Conservation (phyloP, 2,797 vertebrate genomes). For the Clarias laeviceps region DNA sequence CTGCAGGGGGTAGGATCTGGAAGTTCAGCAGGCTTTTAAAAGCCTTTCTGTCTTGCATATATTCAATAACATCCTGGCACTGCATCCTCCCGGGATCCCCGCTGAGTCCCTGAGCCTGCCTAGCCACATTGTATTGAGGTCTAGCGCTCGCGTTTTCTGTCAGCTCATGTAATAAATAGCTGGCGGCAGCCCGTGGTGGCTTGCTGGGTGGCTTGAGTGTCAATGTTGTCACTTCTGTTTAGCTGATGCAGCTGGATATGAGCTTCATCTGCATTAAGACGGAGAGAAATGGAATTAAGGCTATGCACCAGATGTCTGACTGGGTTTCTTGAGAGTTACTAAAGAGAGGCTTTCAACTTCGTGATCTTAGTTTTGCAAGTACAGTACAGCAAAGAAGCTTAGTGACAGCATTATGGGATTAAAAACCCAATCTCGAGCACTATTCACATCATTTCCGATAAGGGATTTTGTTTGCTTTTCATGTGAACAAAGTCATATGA, state of each 20-base stretch:
- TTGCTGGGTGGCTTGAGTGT: slow-evolving; percentile 49
- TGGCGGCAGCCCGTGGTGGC: slow-evolving; percentile 48
- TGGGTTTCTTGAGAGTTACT: slow-evolving; percentile 25
- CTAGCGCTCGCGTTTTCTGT: slow-evolving; percentile 36
- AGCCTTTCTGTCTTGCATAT: slow-evolving; percentile 41
- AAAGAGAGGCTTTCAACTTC: not conserved
- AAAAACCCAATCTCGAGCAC: not conserved
- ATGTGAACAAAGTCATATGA: not conserved
- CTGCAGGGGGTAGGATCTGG: not conserved
- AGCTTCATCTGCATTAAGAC: slow-evolving; percentile 51
- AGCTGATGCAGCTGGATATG: slow-evolving; percentile 38
- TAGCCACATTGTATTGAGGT: slow-evolving; percentile 30
- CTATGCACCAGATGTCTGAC: slow-evolving; percentile 34
- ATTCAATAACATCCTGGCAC: slow-evolving; percentile 39
- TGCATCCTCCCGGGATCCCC: slow-evolving; percentile 25
- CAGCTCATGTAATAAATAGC: slow-evolving; percentile 57
- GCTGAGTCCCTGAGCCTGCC: slow-evolving; percentile 30
- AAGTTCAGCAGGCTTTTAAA: slow-evolving; percentile 44
- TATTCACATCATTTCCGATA: not conserved
- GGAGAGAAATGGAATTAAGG: slow-evolving; percentile 48
- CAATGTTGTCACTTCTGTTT: slow-evolving; percentile 52
- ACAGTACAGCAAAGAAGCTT: slow-evolving; percentile 18
- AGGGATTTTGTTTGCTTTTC: not conserved
- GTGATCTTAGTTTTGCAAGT: slow-evolving; percentile 17
- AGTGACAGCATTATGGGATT: slow-evolving; percentile 14